Conservation (phyloP, 2,888 invertebrate species). For the Cepaea hortensis region DNA sequence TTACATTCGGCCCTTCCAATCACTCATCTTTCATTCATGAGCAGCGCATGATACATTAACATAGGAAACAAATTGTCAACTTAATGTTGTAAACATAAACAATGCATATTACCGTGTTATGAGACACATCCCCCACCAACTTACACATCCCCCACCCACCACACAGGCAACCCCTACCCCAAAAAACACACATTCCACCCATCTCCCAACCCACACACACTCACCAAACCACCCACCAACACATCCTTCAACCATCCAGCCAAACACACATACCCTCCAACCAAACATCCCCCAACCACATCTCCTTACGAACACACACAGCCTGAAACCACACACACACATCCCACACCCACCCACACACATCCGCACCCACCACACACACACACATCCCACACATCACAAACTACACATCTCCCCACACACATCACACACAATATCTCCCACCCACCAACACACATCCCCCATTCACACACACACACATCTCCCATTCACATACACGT, state of each 20-base stretch:
- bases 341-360: neutral
- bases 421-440: too few species aligned
- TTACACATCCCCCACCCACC: too few species aligned
- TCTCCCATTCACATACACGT: neutral
- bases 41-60: too few species aligned
- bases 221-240: neutral
- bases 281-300: too few species aligned
- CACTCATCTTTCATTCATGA: too few species aligned
- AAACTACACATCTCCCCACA: neutral
- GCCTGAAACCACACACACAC: neutral
- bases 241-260: neutral
- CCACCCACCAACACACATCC: neutral
- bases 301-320: neutral
- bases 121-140: too few species aligned
- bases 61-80: too few species aligned
- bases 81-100: too few species aligned
- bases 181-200: too few species aligned
- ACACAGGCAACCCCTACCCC: too few species aligned
- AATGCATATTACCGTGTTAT: too few species aligned
- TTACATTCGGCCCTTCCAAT: too few species aligned
- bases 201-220: neutral
- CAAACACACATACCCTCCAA: neutral
- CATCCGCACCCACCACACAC: neutral
- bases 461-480: neutral
- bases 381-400: neutral